Evolutionary conservation across 2,888 invertebrate species (phyloP), one percentile per base, ranked within the genome.

Genomic region (Rapana venosa): DNA sequence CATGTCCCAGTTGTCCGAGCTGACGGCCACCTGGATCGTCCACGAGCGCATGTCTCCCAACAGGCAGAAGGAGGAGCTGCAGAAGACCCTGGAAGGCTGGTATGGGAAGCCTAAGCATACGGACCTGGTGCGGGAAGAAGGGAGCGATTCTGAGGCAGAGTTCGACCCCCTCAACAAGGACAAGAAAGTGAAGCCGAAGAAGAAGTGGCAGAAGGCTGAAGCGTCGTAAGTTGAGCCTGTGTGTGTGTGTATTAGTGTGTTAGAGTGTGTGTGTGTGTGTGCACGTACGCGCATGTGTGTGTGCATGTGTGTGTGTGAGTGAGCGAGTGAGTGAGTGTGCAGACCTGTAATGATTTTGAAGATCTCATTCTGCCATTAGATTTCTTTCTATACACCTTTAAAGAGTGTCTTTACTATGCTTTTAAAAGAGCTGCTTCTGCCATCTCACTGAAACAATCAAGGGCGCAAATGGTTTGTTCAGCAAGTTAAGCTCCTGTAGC

Each of bases 21-120:
- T 94, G 83, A 96, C 96, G n/a, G 96, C 96, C n/a, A 94, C 94
- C 85, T 96, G 95, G 95, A 93, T 96, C 74, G 96, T 96, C 0
- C 93, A 95, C 90, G 93, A 95, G 88, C 93, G 92, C 66, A 94
- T 94, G 87, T 85, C 91, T 15, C 87, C 70, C 15, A 90, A 92
- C 47, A 87, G 83, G 20, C 91, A 93, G 35, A 92, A 94, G 36
- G 93, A 94, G 88, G 94, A 94, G 70, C 91, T 96, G 83, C 89
- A 91, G 56, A 92, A 92, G 58, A 88, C 94, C 17, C 89, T 95
- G 35, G 92, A 94, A 81, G 90, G 90, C 8, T 94, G 94, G 93
- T 95, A 95, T 92, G 95, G 96, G 1, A 92, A 91, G 47, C 93
- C 94, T 56, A 93, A 93, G 11, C 93, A 93, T 81, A 94, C 94